Conservation (phyloP, 1,140 invertebrate genomes). For the Dendroctonus valens region DNA sequence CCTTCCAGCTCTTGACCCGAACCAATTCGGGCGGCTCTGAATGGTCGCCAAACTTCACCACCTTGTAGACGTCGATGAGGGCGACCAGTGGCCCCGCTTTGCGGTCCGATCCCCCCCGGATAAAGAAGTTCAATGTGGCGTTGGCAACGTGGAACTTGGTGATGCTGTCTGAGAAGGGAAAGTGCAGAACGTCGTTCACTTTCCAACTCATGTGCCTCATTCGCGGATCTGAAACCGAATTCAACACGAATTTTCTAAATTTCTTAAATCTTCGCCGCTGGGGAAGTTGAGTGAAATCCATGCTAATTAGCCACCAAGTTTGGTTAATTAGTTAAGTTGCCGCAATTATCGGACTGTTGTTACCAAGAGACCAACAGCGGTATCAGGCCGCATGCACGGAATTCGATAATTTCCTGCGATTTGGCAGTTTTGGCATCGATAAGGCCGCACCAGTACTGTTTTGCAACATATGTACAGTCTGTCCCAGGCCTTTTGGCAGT, state of each 20-base stretch:
- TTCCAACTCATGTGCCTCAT: conserved; percentile 46
- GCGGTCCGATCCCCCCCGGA: conserved; percentile 41
- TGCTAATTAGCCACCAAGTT: too few relatives aligned
- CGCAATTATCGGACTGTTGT: too few relatives aligned
- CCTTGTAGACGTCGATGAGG: conserved; percentile 45
- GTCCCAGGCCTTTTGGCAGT: too few relatives aligned
- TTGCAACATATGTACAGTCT: too few relatives aligned
- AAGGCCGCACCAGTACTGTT: too few relatives aligned
- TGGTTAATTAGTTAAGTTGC: too few relatives aligned
- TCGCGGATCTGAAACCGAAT: conserved; percentile 49
- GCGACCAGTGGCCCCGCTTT: conserved; percentile 27
- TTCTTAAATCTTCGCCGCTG: too few relatives aligned
- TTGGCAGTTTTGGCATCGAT: too few relatives aligned
- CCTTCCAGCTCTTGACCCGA: conserved; percentile 37
- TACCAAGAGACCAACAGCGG: too few relatives aligned
- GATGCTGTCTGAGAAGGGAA: conserved; percentile 55
- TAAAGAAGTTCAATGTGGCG: conserved; percentile 54
- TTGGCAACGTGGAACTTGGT: conserved; percentile 52
- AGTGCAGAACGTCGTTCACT: conserved; percentile 52
- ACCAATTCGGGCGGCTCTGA: conserved; percentile 37
- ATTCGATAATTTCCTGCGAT: too few relatives aligned
- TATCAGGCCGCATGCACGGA: too few relatives aligned
- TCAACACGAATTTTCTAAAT: not conserved
- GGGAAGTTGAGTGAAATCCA: too few relatives aligned
- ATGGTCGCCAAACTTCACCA: conserved; percentile 40